Conservation (phyloP, 2,113 vertebrate species). For the Pseudopipra pipra region DNA sequence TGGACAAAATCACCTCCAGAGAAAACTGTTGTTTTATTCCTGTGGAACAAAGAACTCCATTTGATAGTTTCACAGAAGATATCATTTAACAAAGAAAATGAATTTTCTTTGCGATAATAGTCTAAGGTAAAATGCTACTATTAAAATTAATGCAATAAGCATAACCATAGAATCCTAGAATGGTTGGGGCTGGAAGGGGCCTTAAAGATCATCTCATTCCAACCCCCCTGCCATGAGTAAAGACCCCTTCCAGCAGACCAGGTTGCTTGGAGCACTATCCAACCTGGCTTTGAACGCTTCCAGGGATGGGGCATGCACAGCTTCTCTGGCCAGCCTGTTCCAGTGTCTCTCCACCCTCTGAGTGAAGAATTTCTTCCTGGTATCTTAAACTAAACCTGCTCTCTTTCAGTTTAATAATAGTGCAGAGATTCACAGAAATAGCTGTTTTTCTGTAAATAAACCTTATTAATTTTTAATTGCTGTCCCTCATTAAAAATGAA, state of each 20-base stretch:
- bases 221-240: not conserved
- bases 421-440: not conserved
- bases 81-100: not conserved
- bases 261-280: not conserved
- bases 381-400: not conserved
- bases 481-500: constrained; percentile 6
- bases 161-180: not conserved
- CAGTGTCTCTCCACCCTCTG: not conserved
- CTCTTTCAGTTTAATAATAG: not conserved
- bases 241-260: not conserved
- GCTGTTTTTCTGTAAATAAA: not conserved
- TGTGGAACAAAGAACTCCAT: not conserved
- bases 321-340: not conserved
- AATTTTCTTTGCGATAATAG: not conserved
- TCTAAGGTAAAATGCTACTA: not conserved
- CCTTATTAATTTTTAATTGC: not conserved
- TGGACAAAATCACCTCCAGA: not conserved
- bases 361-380: not conserved
- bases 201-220: not conserved
- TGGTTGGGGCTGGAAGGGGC: rapidly evolving
- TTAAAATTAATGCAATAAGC: not conserved
- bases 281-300: not conserved
- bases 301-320: not conserved
- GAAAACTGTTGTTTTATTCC: not conserved
- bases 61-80: not conserved